phyloP scores from a whole-genome alignment of 2,113 vertebrate genomes.

The Pithys albifrons region DNA sequence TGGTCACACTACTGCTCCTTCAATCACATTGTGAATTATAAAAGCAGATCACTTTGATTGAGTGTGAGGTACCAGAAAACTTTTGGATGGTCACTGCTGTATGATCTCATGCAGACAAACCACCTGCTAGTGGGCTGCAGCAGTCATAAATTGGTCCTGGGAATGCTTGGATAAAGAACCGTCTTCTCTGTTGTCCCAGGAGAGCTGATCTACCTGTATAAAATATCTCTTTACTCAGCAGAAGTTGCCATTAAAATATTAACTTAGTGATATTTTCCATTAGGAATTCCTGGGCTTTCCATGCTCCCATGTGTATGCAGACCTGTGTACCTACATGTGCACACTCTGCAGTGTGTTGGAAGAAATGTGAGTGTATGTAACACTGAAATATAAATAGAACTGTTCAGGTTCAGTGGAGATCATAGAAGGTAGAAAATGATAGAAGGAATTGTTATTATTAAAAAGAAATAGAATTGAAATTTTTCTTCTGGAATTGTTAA shows the following conservation, averaged over 20 bases:
- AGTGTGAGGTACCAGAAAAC: not conserved
- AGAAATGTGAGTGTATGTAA: not conserved
- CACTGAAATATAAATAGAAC: not conserved
- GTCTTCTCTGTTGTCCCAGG: not conserved
- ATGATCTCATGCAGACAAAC: not conserved
- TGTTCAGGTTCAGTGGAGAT: not conserved
- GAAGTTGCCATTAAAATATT: not conserved
- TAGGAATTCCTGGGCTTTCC: not conserved
- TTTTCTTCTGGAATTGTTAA: not conserved
- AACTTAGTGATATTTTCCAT: not conserved
- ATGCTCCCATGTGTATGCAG: fast-evolving
- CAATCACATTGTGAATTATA: not conserved
- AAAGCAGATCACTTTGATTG: constrained; percentile 5
- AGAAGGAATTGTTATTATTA: not conserved
- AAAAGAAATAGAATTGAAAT: not conserved
- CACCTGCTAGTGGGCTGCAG: not conserved
- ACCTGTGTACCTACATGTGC: not conserved
- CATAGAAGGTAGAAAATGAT: not conserved
- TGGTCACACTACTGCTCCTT: not conserved
- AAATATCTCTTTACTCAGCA: not conserved
- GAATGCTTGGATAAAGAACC: not conserved
- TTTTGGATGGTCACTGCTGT: not conserved
- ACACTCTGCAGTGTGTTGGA: not conserved
- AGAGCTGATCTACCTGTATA: not conserved
- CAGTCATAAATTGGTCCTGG: not conserved